Evolutionary conservation across 2,113 vertebrate species (phyloP).

Genomic region (Pholis gunnellus): DNA sequence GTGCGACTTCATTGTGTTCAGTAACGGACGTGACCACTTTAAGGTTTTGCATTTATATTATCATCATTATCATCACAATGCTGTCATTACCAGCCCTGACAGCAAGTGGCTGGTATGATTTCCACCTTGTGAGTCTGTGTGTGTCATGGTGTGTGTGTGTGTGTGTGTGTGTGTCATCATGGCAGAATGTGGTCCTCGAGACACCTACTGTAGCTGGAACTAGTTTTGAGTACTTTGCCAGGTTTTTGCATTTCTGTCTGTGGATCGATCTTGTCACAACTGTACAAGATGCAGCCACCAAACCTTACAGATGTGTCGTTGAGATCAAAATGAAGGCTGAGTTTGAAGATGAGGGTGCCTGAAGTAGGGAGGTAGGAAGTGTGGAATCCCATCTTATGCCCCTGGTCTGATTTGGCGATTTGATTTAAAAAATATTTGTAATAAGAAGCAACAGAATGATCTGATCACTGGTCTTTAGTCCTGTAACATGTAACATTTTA

Average conservation of each 20-base stretch:
- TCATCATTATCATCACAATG: not conserved
- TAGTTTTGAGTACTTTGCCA: no score
- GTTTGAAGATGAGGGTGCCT: not conserved
- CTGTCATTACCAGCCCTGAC: no score
- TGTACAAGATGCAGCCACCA: no score
- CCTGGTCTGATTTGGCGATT: not conserved
- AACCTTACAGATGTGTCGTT: no score
- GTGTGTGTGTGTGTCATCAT: not conserved
- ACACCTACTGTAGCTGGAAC: not conserved
- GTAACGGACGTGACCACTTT: not conserved
- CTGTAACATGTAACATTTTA: not conserved
- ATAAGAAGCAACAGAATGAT: not conserved
- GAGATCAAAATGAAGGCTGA: no score
- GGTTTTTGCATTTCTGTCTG: no score
- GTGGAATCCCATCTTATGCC: no score
- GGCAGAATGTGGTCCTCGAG: not conserved
- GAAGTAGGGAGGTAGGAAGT: no score
- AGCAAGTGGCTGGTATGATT: no score
- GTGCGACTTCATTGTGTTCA: slow-evolving; percentile 2
- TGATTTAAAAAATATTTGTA: not conserved
- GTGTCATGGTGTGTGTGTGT: not conserved
- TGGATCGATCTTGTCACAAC: no score
- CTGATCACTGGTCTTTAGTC: not conserved
- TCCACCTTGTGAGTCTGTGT: not conserved
- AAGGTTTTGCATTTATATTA: not conserved